A percentile compares a stretch with the other conserved stretches of the same genome.
Conservation (phyloP, 1,140 invertebrate genomes). For the Lepidurus arcticus region DNA sequence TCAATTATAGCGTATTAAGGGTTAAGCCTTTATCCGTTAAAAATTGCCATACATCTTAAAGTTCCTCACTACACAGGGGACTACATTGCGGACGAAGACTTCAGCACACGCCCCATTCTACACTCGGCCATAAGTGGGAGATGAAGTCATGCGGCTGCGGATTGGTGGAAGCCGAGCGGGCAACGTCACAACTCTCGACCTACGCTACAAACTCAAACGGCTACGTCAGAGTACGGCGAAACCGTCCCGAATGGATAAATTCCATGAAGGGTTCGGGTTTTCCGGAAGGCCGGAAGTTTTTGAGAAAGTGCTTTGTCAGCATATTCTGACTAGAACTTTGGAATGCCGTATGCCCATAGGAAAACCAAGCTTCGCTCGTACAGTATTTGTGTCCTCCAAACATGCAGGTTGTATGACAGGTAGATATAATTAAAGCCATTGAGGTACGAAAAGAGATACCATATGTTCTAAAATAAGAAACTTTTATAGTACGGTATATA, state of each 20-base stretch:
- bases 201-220: not conserved
- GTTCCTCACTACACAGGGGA: not conserved
- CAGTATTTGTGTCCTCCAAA: not conserved
- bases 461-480: no score
- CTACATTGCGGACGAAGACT: not conserved
- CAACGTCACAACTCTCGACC: not conserved
- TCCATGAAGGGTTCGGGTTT: constrained; percentile 17
- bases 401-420: not conserved
- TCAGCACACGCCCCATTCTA: not conserved
- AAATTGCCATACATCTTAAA: not conserved
- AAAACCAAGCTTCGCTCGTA: not conserved
- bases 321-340: constrained; percentile 5
- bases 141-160: not conserved
- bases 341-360: not conserved
- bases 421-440: no score
- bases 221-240: constrained; percentile 20
- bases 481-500: not conserved
- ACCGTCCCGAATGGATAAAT: not conserved
- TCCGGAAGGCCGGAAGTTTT: constrained; percentile 17
- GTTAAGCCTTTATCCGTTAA: not conserved
- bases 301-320: constrained; percentile 21
- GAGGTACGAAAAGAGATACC: no score
- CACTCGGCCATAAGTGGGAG: not conserved
- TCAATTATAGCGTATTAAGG: not conserved
- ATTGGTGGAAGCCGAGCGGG: not conserved